These are phyloP conservation scores for Cepaea nemoralis DNA, from an alignment of 1,140 invertebrate species.

Conservation along the genomic window DNA sequence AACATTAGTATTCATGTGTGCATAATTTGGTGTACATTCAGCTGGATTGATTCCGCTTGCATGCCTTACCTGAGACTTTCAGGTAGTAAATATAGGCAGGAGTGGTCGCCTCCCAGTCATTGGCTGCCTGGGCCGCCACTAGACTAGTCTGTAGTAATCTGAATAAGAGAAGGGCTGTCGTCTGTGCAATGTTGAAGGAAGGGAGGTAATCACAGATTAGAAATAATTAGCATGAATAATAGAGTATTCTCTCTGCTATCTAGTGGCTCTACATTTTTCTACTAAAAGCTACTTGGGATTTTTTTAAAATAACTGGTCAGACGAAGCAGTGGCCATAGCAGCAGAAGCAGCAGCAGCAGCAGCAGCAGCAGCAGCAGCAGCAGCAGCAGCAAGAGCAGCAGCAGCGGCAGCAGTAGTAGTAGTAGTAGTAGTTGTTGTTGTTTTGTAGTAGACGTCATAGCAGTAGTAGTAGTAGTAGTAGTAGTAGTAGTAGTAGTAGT, in stretches of 20 bases:
- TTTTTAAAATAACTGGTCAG: too few species aligned
- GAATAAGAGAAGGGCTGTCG: background rate
- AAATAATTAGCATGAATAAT: background rate
- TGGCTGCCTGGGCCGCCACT: background rate
- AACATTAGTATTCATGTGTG: too few species aligned
- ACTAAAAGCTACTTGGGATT: background rate
- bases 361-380: too few species aligned
- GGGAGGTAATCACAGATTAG: too few species aligned
- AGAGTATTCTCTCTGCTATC: background rate
- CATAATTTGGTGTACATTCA: too few species aligned
- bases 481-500: background rate
- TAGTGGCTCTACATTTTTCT: background rate
- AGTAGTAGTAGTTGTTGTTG: too few species aligned
- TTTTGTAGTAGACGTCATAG: too few species aligned
- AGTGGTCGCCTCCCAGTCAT: constrained; percentile 27
- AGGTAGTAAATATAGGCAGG: constrained; percentile 22
- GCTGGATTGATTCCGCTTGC: too few species aligned
- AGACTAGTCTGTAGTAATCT: constrained; percentile 28
- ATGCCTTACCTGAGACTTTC: background rate
- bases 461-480: background rate
- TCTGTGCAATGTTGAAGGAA: background rate
- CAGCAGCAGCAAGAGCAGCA: too few species aligned
- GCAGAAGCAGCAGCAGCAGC: too few species aligned
- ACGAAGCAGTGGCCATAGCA: background rate
- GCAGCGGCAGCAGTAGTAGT: background rate